A percentile compares a stretch with the other conserved stretches of the same genome.
phyloP scores from a whole-genome alignment of 2,888 invertebrate genomes.

The Margaritifera margaritifera region DNA sequence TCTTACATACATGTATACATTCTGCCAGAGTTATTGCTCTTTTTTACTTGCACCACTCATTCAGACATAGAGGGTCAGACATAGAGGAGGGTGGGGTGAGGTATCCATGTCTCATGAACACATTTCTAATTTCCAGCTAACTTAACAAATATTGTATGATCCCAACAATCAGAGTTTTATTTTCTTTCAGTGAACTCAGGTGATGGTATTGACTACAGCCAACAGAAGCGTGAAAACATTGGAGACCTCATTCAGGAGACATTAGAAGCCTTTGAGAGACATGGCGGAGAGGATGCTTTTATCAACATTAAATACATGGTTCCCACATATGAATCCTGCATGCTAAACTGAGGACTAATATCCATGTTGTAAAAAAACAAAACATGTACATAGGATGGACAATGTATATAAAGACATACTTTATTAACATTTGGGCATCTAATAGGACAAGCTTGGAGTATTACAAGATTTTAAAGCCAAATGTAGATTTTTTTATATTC shows the following conservation, averaged over 20 bases:
- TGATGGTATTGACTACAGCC: slow-evolving; percentile 91
- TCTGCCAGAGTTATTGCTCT: too few species aligned
- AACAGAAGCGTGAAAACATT: slow-evolving; percentile 88
- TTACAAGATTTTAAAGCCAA: too few species aligned
- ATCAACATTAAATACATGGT: slow-evolving; percentile 99
- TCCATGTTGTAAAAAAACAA: background rate
- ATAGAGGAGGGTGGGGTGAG: too few species aligned
- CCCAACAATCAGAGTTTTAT: background rate
- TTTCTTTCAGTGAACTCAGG: slow-evolving; percentile 84
- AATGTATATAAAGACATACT: background rate
- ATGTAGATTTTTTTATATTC: too few species aligned
- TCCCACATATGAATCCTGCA: slow-evolving; percentile 94
- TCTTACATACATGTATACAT: too few species aligned
- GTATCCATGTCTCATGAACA: too few species aligned
- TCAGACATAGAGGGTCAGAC: too few species aligned
- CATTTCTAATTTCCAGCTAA: too few species aligned
- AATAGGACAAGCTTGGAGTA: too few species aligned
- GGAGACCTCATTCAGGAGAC: slow-evolving; percentile 95
- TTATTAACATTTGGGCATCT: background rate
- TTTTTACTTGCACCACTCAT: too few species aligned
- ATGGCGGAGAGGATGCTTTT: slow-evolving; percentile 96
- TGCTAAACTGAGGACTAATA: slow-evolving; percentile 65
- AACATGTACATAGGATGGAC: slow-evolving; percentile 6
- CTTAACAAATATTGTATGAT: too few species aligned
- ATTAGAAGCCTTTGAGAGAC: slow-evolving; percentile 89